A percentile compares a stretch with the other conserved stretches of the same genome.
Conservation (phyloP, 2,888 invertebrate species). For the Argyresthia albistria region DNA sequence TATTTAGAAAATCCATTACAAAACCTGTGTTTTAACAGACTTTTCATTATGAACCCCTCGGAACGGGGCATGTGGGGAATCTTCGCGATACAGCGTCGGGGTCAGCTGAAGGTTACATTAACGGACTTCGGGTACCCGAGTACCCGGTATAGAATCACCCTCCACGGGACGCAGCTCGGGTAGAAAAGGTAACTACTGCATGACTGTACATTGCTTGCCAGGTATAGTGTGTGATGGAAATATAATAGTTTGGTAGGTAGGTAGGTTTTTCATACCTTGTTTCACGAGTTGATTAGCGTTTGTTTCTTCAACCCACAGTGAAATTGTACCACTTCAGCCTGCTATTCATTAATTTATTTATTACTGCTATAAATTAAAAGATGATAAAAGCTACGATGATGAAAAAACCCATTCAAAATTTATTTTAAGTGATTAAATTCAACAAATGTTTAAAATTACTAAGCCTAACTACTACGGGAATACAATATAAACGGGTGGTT, state of each 20-base stretch:
- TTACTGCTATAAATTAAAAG: too few relatives aligned
- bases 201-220: not conserved
- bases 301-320: too few relatives aligned
- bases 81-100: constrained; percentile 19
- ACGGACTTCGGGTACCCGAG: not conserved
- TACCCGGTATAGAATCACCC: constrained; percentile 29
- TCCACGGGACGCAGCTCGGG: constrained; percentile 25
- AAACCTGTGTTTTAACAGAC: not conserved
- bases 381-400: too few relatives aligned
- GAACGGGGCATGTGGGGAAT: constrained; percentile 23
- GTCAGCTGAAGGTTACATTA: constrained; percentile 29
- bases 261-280: not conserved
- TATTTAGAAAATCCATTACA: not conserved
- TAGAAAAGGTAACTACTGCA: constrained; percentile 18
- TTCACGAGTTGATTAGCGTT: not conserved
- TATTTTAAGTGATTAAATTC: too few relatives aligned
- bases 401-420: too few relatives aligned
- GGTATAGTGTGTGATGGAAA: not conserved
- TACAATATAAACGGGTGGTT: not conserved
- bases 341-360: too few relatives aligned
- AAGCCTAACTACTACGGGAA: not conserved
- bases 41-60: not conserved
- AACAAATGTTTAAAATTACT: too few relatives aligned
- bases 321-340: too few relatives aligned
- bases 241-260: not conserved